These are phyloP conservation scores for Polyodon spathula DNA, from an alignment of 2,113 vertebrate species.

Conservation along the genomic window DNA sequence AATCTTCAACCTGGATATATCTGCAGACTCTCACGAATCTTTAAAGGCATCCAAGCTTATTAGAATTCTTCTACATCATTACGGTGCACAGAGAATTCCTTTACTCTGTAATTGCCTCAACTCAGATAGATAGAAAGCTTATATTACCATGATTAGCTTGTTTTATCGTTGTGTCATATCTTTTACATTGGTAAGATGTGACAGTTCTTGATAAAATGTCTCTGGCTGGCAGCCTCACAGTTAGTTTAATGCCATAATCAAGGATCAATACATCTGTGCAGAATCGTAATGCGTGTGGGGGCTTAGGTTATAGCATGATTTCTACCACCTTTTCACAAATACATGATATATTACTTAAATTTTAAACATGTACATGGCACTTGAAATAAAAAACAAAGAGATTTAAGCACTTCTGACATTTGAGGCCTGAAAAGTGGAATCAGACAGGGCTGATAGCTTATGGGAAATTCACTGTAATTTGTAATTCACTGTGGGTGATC, in stretches of 20 bases:
- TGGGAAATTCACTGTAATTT: no score
- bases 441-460: no score
- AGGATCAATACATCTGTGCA: slow-evolving; percentile 23
- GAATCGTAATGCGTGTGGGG: slow-evolving; percentile 35
- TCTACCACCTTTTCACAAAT: slow-evolving; percentile 1
- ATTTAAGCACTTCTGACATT: slow-evolving; percentile 29
- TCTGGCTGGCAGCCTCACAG: not conserved
- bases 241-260: slow-evolving; percentile 15
- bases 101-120: not conserved
- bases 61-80: slow-evolving; percentile 1
- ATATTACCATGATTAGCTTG: not conserved
- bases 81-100: no score
- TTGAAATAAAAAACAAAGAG: slow-evolving; percentile 29
- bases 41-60: not conserved
- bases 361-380: slow-evolving; percentile 18
- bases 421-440: no score
- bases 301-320: not conserved
- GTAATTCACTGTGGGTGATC: no score
- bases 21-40: slow-evolving; percentile 2
- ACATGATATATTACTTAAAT: slow-evolving; percentile 8
- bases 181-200: slow-evolving; percentile 1
- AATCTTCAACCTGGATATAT: not conserved
- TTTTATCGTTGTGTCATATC: not conserved
- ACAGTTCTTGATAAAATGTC: not conserved
- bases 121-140: not conserved